Evolutionary conservation across 2,888 invertebrate species (phyloP), one percentile per base, ranked within the genome.

Genomic region (Synergus itoensis): DNA sequence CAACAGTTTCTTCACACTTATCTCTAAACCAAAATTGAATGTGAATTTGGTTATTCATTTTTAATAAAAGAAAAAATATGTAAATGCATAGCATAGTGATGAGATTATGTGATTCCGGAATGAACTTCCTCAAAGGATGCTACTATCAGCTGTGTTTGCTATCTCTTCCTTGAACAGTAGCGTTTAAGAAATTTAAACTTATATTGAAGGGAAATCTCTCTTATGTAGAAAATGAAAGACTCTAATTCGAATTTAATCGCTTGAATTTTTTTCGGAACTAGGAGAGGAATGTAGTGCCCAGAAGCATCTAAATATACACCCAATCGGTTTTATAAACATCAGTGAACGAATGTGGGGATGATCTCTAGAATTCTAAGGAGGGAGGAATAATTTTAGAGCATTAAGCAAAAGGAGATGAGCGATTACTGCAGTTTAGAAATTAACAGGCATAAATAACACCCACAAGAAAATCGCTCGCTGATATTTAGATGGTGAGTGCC

Each of bases 261-360:
- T 69, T 63, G 21, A 14, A 3, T 62, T 45, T 78, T 78, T 80
- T 78, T 43, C 77, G 53, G 21, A 80, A 78, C 64, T 64, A 64
- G 43, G 62, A 67, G 60, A 67, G 84, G 83, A 86, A 85, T 86
- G 83, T 85, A 83, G 80, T 84, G 80, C 76, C 79, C 77, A 77
- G 77, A 82, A 82, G 80, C 81, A 77, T 87, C 90, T 91, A 91
- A 90, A 90, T 90, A 90, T 91, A 91, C 86, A 84, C 83, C 86
- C 78, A 84, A 80, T 86, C 82, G 88, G 87, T 90, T 89, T 90
- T 87, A 89, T 90, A 89, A 90, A 89, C 89, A 89, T 83, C 79
- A 82, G 77, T 80, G 81, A 85, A 85, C 85, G 88, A 84, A 83
- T 83, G 87, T 85, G 85, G 81, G 85, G 81, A 85, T 79, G 83